Percentiles rank a stretch among this genome's conserved stretches.
These are phyloP conservation scores for Centropyge bicolor DNA, from an alignment of 2,797 vertebrate genomes.

Conservation along the genomic window DNA sequence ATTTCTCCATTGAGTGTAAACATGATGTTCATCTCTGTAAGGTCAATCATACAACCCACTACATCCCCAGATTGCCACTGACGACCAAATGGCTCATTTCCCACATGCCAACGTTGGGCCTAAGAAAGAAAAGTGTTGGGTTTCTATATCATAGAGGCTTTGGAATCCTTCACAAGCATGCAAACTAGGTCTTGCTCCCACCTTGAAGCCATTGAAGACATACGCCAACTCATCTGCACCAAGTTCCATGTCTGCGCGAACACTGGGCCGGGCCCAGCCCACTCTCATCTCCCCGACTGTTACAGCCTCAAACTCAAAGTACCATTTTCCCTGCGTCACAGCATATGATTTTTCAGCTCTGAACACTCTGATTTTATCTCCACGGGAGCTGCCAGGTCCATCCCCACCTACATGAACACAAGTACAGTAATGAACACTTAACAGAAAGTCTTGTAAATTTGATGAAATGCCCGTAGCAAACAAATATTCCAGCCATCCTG, in stretches of 20 bases:
- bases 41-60: constrained; percentile 95
- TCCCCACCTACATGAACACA: constrained; percentile 76
- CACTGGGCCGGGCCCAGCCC: constrained; percentile 92
- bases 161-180: constrained; percentile 6
- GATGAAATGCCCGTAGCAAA: neutral
- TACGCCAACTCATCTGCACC: constrained; percentile 92
- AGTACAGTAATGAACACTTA: constrained; percentile 28
- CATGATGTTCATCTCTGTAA: constrained; percentile 92
- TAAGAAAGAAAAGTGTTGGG: constrained; percentile 58
- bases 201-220: constrained; percentile 95
- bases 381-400: constrained; percentile 75
- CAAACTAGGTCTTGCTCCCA: constrained; percentile 53
- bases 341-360: constrained; percentile 92
- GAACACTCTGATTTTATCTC: constrained; percentile 91
- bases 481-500: neutral
- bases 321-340: constrained; percentile 92
- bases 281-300: constrained; percentile 96
- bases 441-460: neutral
- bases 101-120: constrained; percentile 96
- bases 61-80: constrained; percentile 94
- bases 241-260: constrained; percentile 91
- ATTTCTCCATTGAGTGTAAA: constrained; percentile 96
- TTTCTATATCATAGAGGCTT: neutral
- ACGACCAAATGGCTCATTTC: constrained; percentile 92
- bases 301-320: constrained; percentile 95